Percentiles rank a stretch among this genome's conserved stretches.
Conservation (phyloP, 2,797 vertebrate genomes). For the Threskiornis aethiopicus region DNA sequence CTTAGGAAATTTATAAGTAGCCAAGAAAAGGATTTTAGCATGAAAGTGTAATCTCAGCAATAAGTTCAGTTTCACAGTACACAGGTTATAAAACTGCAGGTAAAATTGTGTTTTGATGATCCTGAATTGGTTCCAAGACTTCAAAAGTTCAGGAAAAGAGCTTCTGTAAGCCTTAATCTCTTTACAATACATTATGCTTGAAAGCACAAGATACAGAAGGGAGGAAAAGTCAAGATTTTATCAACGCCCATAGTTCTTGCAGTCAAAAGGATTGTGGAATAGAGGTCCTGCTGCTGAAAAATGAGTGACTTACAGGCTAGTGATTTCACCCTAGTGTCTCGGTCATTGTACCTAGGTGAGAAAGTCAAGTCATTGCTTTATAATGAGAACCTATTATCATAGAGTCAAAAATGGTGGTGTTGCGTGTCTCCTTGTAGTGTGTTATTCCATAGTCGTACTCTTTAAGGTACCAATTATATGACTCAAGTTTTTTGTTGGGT, state of each 20-base stretch:
- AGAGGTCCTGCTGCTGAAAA: background rate
- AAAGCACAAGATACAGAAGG: background rate
- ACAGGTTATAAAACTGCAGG: background rate
- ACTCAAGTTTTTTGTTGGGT: background rate
- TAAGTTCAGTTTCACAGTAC: background rate
- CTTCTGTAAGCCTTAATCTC: background rate
- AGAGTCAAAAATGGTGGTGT: background rate
- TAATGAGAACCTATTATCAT: background rate
- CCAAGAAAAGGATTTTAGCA: background rate
- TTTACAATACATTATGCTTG: background rate
- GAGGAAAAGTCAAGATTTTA: background rate
- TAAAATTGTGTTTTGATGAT: background rate
- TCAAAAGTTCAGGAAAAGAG: background rate
- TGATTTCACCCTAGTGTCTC: background rate
- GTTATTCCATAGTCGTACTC: rapidly evolving
- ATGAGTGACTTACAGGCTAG: background rate
- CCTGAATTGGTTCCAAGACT: background rate
- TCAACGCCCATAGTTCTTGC: background rate
- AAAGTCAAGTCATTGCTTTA: background rate
- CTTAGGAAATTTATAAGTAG: background rate
- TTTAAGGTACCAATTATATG: background rate
- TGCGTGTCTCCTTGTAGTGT: rapidly evolving
- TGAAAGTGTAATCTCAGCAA: slow-evolving; percentile 16
- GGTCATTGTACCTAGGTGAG: background rate
- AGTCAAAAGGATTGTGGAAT: background rate